These are phyloP conservation scores for Salmo trutta DNA, from an alignment of 2,797 vertebrate species.

Conservation along the genomic window DNA sequence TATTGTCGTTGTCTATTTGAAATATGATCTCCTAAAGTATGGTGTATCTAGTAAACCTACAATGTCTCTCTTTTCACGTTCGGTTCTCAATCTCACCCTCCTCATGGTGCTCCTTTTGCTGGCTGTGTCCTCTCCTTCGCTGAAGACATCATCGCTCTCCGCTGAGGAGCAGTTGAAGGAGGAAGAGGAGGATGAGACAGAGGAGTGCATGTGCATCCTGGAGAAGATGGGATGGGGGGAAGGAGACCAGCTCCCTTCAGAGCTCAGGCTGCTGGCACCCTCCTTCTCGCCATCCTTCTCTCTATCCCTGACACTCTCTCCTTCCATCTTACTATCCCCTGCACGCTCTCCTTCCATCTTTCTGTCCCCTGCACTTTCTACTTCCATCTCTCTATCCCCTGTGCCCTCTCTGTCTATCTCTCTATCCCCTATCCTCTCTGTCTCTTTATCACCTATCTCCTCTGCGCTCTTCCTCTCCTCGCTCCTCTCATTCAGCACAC, in stretches of 20 bases:
- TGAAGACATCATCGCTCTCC: slow-evolving; percentile 16
- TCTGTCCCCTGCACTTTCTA: not conserved
- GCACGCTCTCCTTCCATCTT: slow-evolving; percentile 10
- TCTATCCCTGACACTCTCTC: not conserved
- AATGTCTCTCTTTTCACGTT: not conserved
- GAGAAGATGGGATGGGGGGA: slow-evolving; percentile 44
- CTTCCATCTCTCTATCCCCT: not conserved
- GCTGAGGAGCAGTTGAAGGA: slow-evolving; percentile 9
- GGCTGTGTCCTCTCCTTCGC: slow-evolving; percentile 1
- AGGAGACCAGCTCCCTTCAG: not conserved
- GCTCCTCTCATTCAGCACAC: not conserved
- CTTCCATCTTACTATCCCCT: not conserved
- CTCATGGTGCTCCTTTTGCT: not conserved
- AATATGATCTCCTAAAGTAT: too few relatives aligned
- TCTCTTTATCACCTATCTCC: not conserved
- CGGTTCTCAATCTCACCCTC: not conserved
- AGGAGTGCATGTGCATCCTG: slow-evolving; percentile 11
- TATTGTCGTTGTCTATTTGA: not conserved
- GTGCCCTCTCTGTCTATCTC: not conserved
- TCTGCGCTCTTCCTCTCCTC: not conserved
- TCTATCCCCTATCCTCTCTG: not conserved
- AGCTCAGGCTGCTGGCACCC: not conserved
- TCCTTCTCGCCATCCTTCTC: not conserved
- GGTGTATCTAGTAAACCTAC: not conserved
- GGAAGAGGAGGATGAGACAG: slow-evolving; percentile 8